Evolutionary conservation across 1,140 invertebrate genomes (phyloP), one percentile per base, ranked within the genome.

Genomic region (Brachionus manjavacas): DNA sequence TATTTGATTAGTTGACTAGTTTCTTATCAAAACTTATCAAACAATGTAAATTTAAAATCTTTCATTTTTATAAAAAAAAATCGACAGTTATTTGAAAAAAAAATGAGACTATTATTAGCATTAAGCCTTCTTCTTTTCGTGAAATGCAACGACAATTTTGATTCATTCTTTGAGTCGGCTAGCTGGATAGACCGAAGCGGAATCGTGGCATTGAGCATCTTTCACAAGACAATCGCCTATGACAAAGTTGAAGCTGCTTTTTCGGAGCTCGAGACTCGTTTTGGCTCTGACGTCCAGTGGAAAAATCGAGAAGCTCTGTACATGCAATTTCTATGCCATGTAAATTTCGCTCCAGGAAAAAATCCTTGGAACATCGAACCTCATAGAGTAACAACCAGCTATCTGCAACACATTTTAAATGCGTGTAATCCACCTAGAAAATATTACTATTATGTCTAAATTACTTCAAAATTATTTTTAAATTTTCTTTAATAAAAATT

Each of bases 311-410:
- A 76, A 12, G 41, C 72, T 49, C 16, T 76, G 25, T 76, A 76
- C 43, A 76, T 76, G 72, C 72, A 76, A 49, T 76, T 76, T 49
- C 52, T 76, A 7, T 76, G 72, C 12, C 72, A 76, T 49, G 72
- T 28, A 12, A 46, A 76, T 14, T 76, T 76, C 25, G 72, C 72
- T 12, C 20, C 72, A 25, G 25, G 4, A 11, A 76, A 76, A n/a
- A 76, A 76, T 49, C 72, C 72, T 49, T 76, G 72, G 72, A 76
- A 76, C 31, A 76, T 76, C 11, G 72, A 76, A 49, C 72, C 72
- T 9, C 72, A 76, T 25, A 46, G 72, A 25, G 41, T 76, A 49
- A 76, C 72, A 49, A 76, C 43, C 16, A 76, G 72, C 46, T 76
- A 49, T 46, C 20, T 76, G 6, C 72, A 76, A 7, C 72, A 76